A percentile compares a stretch with the other conserved stretches of the same genome.
phyloP scores from a whole-genome alignment of 1,140 invertebrate species.

The Yoshiicerus persimilis region DNA sequence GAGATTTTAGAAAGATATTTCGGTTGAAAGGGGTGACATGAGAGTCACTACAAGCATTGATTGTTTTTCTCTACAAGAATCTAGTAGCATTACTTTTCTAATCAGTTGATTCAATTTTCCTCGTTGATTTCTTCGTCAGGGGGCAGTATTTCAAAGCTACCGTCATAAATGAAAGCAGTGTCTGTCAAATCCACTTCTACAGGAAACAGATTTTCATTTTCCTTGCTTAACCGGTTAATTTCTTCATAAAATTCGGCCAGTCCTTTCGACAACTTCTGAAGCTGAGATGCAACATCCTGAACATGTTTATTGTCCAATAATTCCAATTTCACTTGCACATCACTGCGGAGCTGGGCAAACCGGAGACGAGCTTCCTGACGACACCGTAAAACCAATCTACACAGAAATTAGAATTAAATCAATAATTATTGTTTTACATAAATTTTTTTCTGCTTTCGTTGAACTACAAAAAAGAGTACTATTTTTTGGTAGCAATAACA shows the following conservation, averaged over 20 bases:
- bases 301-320: slow-evolving; percentile 97
- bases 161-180: slow-evolving; percentile 86
- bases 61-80: no score
- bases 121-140: slow-evolving; percentile 39
- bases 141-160: slow-evolving; percentile 54
- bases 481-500: no score
- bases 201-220: slow-evolving; percentile 76
- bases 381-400: slow-evolving; percentile 84
- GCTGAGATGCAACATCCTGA: slow-evolving; percentile 83
- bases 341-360: slow-evolving; percentile 89
- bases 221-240: slow-evolving; percentile 56
- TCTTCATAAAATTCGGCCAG: slow-evolving; percentile 73
- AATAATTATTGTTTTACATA: no score
- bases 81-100: neutral
- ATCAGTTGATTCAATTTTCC: neutral
- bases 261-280: slow-evolving; percentile 75
- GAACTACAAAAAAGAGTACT: no score
- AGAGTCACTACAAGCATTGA: no score
- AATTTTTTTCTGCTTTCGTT: no score
- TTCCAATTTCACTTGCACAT: slow-evolving; percentile 96
- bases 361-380: slow-evolving; percentile 86
- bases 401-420: neutral
- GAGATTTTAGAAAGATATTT: no score
- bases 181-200: slow-evolving; percentile 94
- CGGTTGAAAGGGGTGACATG: no score